These are phyloP conservation scores for Nothocercus nigrocapillus DNA, from an alignment of 2,113 vertebrate genomes.

Conservation along the genomic window DNA sequence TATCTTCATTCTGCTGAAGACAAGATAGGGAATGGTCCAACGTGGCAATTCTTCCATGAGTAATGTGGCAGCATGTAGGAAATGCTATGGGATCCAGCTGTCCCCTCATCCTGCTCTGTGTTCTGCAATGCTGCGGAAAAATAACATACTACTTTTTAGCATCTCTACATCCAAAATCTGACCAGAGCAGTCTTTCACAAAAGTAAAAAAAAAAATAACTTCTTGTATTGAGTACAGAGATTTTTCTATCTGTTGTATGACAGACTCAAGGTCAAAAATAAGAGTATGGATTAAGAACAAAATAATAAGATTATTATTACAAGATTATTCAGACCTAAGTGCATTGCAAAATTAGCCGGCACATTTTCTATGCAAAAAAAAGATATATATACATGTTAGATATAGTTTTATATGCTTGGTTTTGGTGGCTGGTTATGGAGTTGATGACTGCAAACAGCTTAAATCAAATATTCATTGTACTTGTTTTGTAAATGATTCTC, in stretches of 20 bases:
- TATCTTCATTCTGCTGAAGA: neutral
- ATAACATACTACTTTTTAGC: neutral
- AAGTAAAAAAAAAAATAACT: neutral
- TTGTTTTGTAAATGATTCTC: constrained; percentile 17
- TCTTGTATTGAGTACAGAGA: neutral
- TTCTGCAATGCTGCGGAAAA: neutral
- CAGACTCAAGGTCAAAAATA: neutral
- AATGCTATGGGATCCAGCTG: neutral
- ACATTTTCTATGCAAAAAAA: neutral
- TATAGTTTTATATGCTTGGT: neutral
- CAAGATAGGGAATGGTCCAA: neutral
- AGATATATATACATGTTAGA: no score
- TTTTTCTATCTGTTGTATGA: neutral
- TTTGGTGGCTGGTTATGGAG: neutral
- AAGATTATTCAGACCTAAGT: neutral
- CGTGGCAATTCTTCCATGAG: neutral
- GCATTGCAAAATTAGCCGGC: neutral
- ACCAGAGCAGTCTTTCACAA: neutral
- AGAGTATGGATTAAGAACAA: neutral
- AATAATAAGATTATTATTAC: neutral
- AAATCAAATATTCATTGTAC: neutral
- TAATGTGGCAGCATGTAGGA: neutral
- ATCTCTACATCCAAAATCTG: neutral
- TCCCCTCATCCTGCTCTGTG: neutral
- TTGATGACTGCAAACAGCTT: neutral